Base-by-base conservation (phyloP, 2,888 invertebrate genomes). In the Hyposoter dolosus region DNA sequence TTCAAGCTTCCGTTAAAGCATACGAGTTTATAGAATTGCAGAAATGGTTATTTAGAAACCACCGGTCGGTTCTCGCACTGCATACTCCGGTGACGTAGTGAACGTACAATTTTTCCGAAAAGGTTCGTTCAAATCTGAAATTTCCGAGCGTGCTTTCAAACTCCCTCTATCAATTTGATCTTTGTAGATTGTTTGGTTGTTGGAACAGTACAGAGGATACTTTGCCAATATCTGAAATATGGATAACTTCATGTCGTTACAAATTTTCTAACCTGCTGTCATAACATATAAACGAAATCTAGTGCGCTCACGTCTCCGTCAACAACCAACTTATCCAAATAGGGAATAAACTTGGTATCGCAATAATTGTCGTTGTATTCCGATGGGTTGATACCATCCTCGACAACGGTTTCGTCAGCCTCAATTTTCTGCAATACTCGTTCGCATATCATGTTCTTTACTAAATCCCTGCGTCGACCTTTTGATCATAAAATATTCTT, bases 381-480 rank as follows among this genome's bases (percentile, higher is more conserved):
- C 1, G 88, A 87, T 6, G 85, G 83, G 28, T 74, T 79, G 10
- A 47, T 15, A 63, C 63, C 72, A 40, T 79, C 68, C 5, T 76
- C 71, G 7, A 32, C 63, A 12, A 71, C 40, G 60, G 43, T 53
- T 12, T 83, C 83, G 32, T 66, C 35, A 32, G 50, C 60, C 17
- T 71, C 53, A 9, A 85, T 75, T 32, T 83, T 83, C 53, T 65
- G 65, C 23, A 80, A 28, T 40, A 82, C 83, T n/a, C 75, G 83
- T 23, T 82, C 72, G 15, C 50, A 85, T 50, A 88, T 65, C 10
- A 78, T 68, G 47, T 43, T 86, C 35, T 79, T 85, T 5, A 87
- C 50, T 23, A 84, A 78, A 60, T 85, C 71, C 65, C 86, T 85
- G 28, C 88, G 87, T 12, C 83, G 82, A 17, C 88, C 88, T 95